A percentile compares a stretch with the other conserved stretches of the same genome.
Evolutionary conservation across 1,140 invertebrate species (phyloP).

Genomic region (Rhynchophorus ferrugineus): DNA sequence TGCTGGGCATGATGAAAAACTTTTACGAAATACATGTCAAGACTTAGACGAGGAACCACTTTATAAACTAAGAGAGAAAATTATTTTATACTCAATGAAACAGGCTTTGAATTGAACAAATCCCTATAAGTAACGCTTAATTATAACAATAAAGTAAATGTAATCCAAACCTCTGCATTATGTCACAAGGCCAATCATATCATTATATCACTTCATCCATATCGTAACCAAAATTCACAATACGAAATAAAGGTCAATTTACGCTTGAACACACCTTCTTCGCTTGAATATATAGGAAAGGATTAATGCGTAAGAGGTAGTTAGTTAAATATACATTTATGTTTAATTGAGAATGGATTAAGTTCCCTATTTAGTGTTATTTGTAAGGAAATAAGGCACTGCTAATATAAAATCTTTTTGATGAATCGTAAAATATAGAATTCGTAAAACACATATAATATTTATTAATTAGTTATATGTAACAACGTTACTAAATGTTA

Average conservation of each 20-base stretch:
- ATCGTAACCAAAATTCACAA: neutral
- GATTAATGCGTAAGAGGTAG: neutral
- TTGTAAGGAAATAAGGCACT: no score
- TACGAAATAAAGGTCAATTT: neutral
- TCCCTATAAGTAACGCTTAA: neutral
- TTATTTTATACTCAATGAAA: no score
- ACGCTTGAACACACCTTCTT: neutral
- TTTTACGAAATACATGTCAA: slow-evolving; percentile 56
- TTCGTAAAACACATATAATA: no score
- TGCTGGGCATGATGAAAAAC: slow-evolving; percentile 48
- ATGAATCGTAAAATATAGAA: no score
- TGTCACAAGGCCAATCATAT: neutral
- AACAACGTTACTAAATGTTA: no score
- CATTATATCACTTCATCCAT: neutral
- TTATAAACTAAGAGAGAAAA: no score
- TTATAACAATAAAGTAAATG: slow-evolving; percentile 1
- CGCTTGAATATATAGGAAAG: neutral
- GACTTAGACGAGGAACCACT: slow-evolving; percentile 40
- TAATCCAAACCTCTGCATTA: neutral
- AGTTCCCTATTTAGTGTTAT: no score
- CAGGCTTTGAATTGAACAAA: no score
- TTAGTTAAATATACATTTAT: neutral
- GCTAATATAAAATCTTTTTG: no score
- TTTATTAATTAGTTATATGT: no score
- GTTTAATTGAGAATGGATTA: no score